Percentiles rank a stretch among this genome's conserved stretches.
These are phyloP conservation scores for Nasonia longicornis DNA, from an alignment of 1,140 invertebrate species.

Conservation along the genomic window DNA sequence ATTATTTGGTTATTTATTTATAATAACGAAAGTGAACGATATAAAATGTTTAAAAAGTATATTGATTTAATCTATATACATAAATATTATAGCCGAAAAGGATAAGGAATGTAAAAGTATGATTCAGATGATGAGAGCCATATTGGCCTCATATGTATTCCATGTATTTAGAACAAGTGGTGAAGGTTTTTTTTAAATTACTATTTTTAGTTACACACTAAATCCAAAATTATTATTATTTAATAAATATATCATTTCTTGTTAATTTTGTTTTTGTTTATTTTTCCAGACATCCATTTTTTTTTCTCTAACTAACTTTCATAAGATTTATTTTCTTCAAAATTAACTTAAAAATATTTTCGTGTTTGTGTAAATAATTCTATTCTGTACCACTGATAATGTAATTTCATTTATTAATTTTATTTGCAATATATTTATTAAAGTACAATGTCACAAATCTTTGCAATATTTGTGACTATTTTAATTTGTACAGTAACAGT, in stretches of 20 bases:
- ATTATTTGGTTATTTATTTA: conserved; percentile 42
- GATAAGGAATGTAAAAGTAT: conserved; percentile 18
- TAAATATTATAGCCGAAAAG: neutral
- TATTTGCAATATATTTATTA: conserved; percentile 41
- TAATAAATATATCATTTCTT: conserved; percentile 45
- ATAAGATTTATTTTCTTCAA: conserved; percentile 6
- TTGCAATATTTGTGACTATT: conserved; percentile 34
- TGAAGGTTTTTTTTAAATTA: conserved; percentile 40
- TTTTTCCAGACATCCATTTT: conserved; percentile 31
- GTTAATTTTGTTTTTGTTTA: conserved; percentile 41
- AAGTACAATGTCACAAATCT: conserved; percentile 41
- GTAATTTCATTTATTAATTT: conserved; percentile 32
- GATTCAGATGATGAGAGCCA: conserved; percentile 11
- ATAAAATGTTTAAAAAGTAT: conserved; percentile 28
- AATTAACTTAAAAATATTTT: conserved; percentile 44
- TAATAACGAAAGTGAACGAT: conserved; percentile 22
- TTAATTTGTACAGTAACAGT: conserved; percentile 38
- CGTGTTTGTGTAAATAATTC: conserved; percentile 23
- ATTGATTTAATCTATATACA: conserved; percentile 11
- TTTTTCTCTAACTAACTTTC: neutral
- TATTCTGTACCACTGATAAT: neutral
- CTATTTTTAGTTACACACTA: conserved; percentile 34
- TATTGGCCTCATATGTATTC: conserved; percentile 16
- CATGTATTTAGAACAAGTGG: conserved; percentile 37
- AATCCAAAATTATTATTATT: conserved; percentile 39